Evolutionary conservation across 2,797 vertebrate genomes (phyloP), one percentile per base, ranked within the genome.

Genomic region (Vultur gryphus): DNA sequence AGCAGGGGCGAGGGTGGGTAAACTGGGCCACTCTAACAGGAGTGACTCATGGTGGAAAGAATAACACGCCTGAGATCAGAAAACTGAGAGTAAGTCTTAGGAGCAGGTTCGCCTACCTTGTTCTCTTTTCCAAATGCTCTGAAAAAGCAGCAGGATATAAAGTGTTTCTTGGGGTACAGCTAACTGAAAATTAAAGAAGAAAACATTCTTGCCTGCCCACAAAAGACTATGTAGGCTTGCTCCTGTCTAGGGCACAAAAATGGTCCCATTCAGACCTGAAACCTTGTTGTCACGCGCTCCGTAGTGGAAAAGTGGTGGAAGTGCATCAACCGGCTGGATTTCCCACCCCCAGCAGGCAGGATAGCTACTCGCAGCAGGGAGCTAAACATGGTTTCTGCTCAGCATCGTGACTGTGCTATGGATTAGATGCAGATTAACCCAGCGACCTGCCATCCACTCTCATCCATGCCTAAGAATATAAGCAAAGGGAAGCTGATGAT

Each of bases 371-470:
- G 49, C 70, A 81, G 92, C 77, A 64, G 94, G 85, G 77, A 94
- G 79, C 62, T 88, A 87, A 96, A 75, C 69, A n/a, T 3, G 44
- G 20, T 41, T 91, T 70, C 77, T 94, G 81, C 78, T 91, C 81
- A 67, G 76, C 57, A 19, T 58, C 23, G 35, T 95, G 95, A 52
- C 87, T 84, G 70, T 78, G 91, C 65, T 93, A 37, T 52, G 91
- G 95, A 97, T 96, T 96, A 95, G 90, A 93, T 64, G 87, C 73
- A 92, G 90, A 97, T 94, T 95, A 95, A 91, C 85, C 89, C 84
- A 95, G 85, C 6, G 33, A 93, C 89, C 93, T 95, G 71, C 71
- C 69, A 73, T 87, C 92, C 49, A 3, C 87, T 96, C 59, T 94
- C 79, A 84, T 55, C 75, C 77, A 21, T 54, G 57, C 58, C 85